phyloP scores from a whole-genome alignment of 2,797 vertebrate species.

The Numenius phaeopus region DNA sequence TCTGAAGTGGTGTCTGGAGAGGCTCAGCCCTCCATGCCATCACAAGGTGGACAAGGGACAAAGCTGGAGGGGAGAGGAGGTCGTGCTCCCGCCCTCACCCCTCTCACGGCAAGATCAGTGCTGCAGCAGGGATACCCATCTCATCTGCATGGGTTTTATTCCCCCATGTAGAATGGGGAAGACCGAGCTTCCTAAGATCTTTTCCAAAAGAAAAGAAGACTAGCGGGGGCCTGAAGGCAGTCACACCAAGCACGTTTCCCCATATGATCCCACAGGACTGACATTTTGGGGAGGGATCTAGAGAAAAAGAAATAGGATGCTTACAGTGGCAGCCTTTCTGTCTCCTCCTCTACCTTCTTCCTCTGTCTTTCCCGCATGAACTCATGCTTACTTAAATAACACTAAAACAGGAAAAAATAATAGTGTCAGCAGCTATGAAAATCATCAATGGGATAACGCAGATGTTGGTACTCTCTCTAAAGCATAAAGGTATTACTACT shows the following conservation, averaged over 20 bases:
- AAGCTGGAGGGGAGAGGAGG: background rate
- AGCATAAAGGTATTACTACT: background rate
- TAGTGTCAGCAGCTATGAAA: background rate
- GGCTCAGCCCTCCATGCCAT: fast-evolving
- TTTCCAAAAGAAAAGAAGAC: background rate
- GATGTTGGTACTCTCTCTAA: background rate
- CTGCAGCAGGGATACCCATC: background rate
- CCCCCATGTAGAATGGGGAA: fast-evolving
- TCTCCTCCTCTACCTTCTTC: background rate
- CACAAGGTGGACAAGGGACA: background rate
- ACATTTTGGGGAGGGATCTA: background rate
- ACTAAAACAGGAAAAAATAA: background rate
- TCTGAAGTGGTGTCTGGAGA: background rate
- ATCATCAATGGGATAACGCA: background rate
- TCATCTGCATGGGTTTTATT: background rate
- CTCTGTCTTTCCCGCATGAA: background rate
- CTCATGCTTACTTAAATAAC: background rate
- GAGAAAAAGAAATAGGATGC: background rate
- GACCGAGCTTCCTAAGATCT: background rate
- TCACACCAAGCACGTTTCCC: background rate
- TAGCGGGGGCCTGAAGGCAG: background rate
- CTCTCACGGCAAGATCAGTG: background rate
- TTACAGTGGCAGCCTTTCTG: background rate
- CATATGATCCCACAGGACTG: background rate
- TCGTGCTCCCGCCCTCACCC: background rate